Base-by-base conservation (phyloP, 2,888 invertebrate species). In the Napeogenes inachia region DNA sequence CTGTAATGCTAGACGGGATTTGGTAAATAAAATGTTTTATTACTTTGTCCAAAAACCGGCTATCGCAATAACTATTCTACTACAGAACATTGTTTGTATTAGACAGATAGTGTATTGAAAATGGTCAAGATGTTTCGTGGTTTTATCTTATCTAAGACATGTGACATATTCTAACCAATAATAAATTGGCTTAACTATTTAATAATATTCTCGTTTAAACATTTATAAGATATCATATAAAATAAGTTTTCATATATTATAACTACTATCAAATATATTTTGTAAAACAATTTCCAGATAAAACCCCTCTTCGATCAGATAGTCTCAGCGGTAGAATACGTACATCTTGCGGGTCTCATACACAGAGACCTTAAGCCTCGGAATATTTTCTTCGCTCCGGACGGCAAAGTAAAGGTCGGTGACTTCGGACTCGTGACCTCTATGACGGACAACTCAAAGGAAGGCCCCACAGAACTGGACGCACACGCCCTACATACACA, bases 361-460 rank as follows among this genome's bases (percentile, higher is more conserved):
- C 99, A 99, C 82, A 92, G 99, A 56, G 99, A 99, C 86, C 91
- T 99, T 47, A 99, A 99, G 91, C 96, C 96, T 74, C 88, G 84
- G 63, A 88, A 85, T 66, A 86, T 88, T 42, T 97, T 99, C 86
- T 99, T 99, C 84, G 96, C 98, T 0, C 92, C 94, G 69, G 97
- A 98, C 81, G 96, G 96, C 0, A 71, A 80, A 3, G 94, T 99
- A 8, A 99, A 99, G 91, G 96, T 99, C 61, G 99, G 99, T 0
- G 99, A 99, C 89, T 99, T 99, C 88, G 99, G 99, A 0, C 92
- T 99, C n/a, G 99, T 97, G 12, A 98, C 99, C 4, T 94, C 95
- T 32, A 95, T 96, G 92, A 75, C 72, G 0, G 90, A 90, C 45
- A 77, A 75, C 21, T 78, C 84, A 0, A 77, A 75, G 13, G 85